Conservation (phyloP, 92 coral and sea anemone species). For the Virgularia gustaviana region DNA sequence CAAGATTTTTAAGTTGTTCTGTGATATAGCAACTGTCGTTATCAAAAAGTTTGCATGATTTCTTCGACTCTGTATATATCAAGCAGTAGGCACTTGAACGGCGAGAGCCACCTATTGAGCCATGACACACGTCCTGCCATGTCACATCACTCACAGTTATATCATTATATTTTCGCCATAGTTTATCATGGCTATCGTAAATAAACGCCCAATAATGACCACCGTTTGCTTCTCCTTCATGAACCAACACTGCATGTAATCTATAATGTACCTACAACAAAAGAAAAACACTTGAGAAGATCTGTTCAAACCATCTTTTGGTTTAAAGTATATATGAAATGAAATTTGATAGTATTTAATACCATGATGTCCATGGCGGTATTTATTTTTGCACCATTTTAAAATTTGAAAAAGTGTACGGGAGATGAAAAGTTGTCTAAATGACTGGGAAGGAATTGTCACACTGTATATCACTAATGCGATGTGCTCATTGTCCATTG, state of each 20-base stretch:
- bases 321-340: too few relatives aligned
- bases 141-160: slow-evolving; percentile 86
- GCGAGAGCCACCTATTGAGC: slow-evolving; percentile 82
- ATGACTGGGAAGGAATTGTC: background rate
- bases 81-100: slow-evolving; percentile 88
- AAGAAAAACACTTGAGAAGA: background rate
- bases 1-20: slow-evolving; percentile 61
- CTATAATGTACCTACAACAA: slow-evolving; percentile 65
- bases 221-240: slow-evolving; percentile 86
- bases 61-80: slow-evolving; percentile 70
- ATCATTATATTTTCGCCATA: slow-evolving; percentile 85
- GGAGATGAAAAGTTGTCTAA: background rate
- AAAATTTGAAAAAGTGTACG: background rate
- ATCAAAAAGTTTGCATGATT: slow-evolving; percentile 62
- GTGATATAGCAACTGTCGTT: slow-evolving; percentile 53
- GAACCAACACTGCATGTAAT: slow-evolving; percentile 85
- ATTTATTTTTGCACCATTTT: too few relatives aligned
- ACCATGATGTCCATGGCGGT: background rate
- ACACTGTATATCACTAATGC: too few relatives aligned
- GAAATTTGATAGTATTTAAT: background rate
- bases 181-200: slow-evolving; percentile 61
- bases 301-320: background rate
- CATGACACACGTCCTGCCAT: slow-evolving; percentile 90
- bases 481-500: too few relatives aligned
- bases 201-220: slow-evolving; percentile 97